Conservation (phyloP, 2,113 vertebrate genomes). For the Aldabrachelys gigantea region DNA sequence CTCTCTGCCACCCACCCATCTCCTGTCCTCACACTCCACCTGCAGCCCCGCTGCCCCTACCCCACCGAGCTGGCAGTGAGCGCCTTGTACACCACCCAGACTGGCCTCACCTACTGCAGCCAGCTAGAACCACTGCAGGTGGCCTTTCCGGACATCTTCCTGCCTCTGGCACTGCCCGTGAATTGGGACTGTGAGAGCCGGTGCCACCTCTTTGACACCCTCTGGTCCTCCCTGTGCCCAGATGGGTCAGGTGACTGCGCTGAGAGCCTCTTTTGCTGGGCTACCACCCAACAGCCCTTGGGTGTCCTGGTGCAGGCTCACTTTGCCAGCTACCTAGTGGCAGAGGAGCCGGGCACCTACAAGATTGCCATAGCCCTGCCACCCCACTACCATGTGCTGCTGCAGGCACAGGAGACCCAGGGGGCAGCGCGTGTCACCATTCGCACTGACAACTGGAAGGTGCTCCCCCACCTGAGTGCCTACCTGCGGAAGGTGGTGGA, state of each 20-base stretch:
- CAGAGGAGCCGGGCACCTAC: slow-evolving; percentile 54
- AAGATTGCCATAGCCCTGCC: slow-evolving; percentile 83
- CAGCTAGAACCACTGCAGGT: slow-evolving; percentile 79
- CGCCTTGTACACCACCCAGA: slow-evolving; percentile 81
- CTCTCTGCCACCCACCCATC: slow-evolving; percentile 72
- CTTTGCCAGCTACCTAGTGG: slow-evolving; percentile 79
- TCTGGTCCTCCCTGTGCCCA: slow-evolving; percentile 79
- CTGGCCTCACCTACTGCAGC: slow-evolving; percentile 81
- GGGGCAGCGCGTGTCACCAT: slow-evolving; percentile 76
- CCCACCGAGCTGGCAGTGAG: slow-evolving; percentile 77
- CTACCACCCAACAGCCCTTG: slow-evolving; percentile 65
- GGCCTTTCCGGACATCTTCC: slow-evolving; percentile 82
- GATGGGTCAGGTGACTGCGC: slow-evolving; percentile 27
- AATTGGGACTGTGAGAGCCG: slow-evolving; percentile 34
- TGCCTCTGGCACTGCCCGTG: slow-evolving; percentile 68
- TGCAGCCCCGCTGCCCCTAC: slow-evolving; percentile 80
- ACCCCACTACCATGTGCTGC: slow-evolving; percentile 80
- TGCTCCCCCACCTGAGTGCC: slow-evolving; percentile 80
- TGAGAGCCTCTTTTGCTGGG: slow-evolving; percentile 84
- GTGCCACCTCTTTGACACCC: slow-evolving; percentile 74
- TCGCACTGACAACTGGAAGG: slow-evolving; percentile 85
- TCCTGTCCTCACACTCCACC: slow-evolving; percentile 69
- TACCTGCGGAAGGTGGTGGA: slow-evolving; percentile 74
- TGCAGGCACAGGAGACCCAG: slow-evolving; percentile 72
- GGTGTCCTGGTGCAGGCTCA: slow-evolving; percentile 70